Base-by-base conservation (phyloP, 1,140 invertebrate genomes). In the Anadara kagoshimensis region DNA sequence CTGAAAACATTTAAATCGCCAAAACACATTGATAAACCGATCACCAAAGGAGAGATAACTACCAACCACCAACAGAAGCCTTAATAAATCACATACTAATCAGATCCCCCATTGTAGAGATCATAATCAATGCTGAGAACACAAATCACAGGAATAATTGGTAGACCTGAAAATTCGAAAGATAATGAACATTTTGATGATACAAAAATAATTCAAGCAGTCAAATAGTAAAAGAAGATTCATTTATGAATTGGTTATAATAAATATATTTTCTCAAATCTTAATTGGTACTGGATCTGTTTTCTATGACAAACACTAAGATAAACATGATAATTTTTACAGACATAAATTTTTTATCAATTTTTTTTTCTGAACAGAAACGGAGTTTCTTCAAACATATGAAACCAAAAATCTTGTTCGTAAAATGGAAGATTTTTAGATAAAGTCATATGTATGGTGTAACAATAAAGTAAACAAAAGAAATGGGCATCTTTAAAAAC, bases 111-210 rank as follows among this genome's bases (percentile, higher is more conserved):
- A 62, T 75, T 66, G 65, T 86, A 87, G 16, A 85, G 73, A 14
- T 64, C 81, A 76, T 83, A 80, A 67, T 88, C 85, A 44, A 84
- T 75, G 45, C 75, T 69, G 22, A 85, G 64, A 7, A 86, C 79
- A 12, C 71, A 45, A 18, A 82, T 80, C 11, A 88, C 82, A 11
- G 84, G 83, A 18, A 87, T 70, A 5, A 84, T 51, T 0, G 86
- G 86, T 5, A 85, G n/a, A 51, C 79, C 86, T 88, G 77, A 80
- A 73, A 20, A 16, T 36, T 36, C 7, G 29, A 36, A 36, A 36
- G 2, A 36, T 36, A 26, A 67, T 64, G 5, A 16, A 36, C 45
- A n/a, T 26, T 8, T 7, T 29, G 26, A 64, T 26, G 18, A 22
- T 8, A 14, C 24, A 5, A 7, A 5, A n/a, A 5, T 18, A 5